Conservation (phyloP, 2,113 vertebrate species). For the Amphilophus citrinellus region DNA sequence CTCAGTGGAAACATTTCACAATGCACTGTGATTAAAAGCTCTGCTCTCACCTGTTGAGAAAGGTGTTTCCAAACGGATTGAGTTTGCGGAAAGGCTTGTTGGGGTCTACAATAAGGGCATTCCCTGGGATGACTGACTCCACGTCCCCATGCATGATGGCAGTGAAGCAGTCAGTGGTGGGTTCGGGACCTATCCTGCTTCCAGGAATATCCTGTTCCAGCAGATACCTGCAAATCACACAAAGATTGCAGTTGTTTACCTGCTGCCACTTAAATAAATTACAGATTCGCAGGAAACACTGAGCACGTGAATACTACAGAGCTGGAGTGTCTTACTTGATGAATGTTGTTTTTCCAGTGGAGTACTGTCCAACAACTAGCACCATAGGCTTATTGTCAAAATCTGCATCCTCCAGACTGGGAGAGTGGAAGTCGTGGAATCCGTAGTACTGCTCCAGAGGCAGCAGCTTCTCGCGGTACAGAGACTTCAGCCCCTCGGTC, state of each 20-base stretch:
- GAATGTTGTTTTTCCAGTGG: conserved; percentile 95
- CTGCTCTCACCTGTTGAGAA: conserved; percentile 89
- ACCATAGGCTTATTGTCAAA: conserved; percentile 96
- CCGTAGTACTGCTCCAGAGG: conserved; percentile 89
- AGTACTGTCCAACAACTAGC: conserved; percentile 93
- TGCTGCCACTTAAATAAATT: not conserved
- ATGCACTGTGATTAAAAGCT: not conserved
- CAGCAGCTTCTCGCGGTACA: conserved; percentile 89
- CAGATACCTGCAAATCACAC: conserved; percentile 83
- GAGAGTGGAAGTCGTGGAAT: conserved; percentile 92
- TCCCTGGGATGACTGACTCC: conserved; percentile 88
- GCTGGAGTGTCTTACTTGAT: conserved; percentile 80
- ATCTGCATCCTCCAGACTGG: conserved; percentile 90
- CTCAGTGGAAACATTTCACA: not conserved
- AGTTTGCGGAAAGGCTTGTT: conserved; percentile 95
- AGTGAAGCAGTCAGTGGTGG: conserved; percentile 94
- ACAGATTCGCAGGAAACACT: not conserved
- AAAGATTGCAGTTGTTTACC: not conserved
- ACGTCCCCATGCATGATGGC: conserved; percentile 92
- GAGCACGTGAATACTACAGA: not conserved
- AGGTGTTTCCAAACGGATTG: conserved; percentile 92
- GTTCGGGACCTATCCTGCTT: conserved; percentile 91
- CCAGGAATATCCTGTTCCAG: conserved; percentile 94
- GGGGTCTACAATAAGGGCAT: conserved; percentile 92
- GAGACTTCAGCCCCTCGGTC: conserved; percentile 87